Evolutionary conservation across 92 coral and sea anemone genomes (phyloP), one percentile per base, ranked within the genome.

Genomic region (Blastomussa wellsi): DNA sequence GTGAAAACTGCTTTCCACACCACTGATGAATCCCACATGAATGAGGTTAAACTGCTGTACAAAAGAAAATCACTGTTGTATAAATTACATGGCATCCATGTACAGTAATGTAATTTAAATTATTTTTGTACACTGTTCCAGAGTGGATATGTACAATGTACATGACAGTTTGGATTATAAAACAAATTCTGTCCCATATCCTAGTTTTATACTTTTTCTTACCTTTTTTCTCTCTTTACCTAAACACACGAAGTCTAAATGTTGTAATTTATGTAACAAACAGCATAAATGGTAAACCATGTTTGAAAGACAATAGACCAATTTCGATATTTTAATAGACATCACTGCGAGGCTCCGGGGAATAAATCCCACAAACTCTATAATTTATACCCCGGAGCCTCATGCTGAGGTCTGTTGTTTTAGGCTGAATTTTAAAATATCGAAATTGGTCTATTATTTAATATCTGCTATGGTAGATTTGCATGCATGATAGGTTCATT

Each of bases 121-220:
- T 16, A 36, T 57, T 39, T 31, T 73, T 52, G 86, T 84, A 75
- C 75, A 84, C 74, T 84, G 82, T 84, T 60, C 87, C 74, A 84
- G 87, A 39, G 87, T 74, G 81, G 81, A 84, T 39, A 59, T 84
- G 87, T 84, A 74, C 87, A 37, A 41, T n/a, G 76, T 44, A 80
- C 75, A 29, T 80, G 47, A 44, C 29, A n/a, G 52, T 32, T 77
- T 19, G 48, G 81, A 19, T 20, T 42, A 7, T 48, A 31, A 20
- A 8, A 9, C 26, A 8, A 13, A 4, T 71, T 71, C 2, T 71
- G 41, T 38, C 3, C 2, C 47, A 17, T 19, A 24, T 0, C 1
- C 29, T 57, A 24, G 7, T 57, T 22, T 10, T 57, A 29, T 1
- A 1, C 13, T 2, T 9, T 1, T 28, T 48, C 8, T 16, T 49